Evolutionary conservation across 1,140 invertebrate species (phyloP), one percentile per base, ranked within the genome.

Genomic region (Trachymyrmex septentrionalis): DNA sequence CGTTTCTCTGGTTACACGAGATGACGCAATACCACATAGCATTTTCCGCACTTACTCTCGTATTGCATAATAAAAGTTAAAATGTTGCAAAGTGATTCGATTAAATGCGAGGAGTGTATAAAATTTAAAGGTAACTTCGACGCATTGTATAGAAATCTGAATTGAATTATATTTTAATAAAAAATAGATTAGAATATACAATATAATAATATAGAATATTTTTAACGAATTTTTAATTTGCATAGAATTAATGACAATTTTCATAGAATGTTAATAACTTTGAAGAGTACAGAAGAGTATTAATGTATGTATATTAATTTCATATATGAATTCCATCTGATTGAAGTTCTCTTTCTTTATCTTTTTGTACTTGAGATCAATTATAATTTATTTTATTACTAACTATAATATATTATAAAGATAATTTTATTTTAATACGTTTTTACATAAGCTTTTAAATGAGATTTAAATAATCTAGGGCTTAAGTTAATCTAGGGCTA

Each of bases 1-100:
- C 53, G 38, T 72, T 67, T 73, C 67, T 82, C 80, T 82, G 55
- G 38, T 82, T 82, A 73, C 80, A 73, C 34, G 67, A 82, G 80
- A 82, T 82, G 80, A 82, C 80, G 80, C 80, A 82, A 82, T 9
- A 50, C 48, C 24, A 71, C 59, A 48, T 59, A 57, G 38, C 30
- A 19, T 59, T 44, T 48, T 71, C 59, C 38, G 30, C 48, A 76
- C 19, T 53, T 73, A 75, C 61, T 81, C 67, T 81, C n/a, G 16
- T 50, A 50, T 81, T 71, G 5, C 30, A 27, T 55, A 71, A 44
- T 72, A 82, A 82, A 24, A 55, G 9, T 6, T 0, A 61, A 72
- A 72, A 24, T 16, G 57, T 24, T 7, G 66, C 21, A 48, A 64
- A 64, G n/a, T 14, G n/a, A 44, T 77, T 16, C 30, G 21, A 53